Percentiles rank a stretch among this genome's conserved stretches.
Conservation (phyloP, 2,113 vertebrate genomes). For the Chitala chitala region DNA sequence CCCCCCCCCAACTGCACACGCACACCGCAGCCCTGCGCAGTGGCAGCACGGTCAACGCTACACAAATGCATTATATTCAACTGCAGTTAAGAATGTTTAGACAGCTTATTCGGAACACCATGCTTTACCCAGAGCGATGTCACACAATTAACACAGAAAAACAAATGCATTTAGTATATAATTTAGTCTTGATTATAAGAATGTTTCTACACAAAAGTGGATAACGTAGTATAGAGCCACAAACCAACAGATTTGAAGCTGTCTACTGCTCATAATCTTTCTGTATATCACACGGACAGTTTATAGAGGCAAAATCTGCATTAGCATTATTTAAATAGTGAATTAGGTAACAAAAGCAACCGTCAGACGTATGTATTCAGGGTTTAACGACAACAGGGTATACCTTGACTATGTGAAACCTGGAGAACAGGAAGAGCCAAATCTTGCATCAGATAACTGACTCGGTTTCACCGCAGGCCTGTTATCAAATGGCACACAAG, state of each 20-base stretch:
- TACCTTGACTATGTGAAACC: neutral
- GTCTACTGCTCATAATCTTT: neutral
- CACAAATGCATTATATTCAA: too few species aligned
- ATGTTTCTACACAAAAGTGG: too few species aligned
- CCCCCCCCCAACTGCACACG: neutral
- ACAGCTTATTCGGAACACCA: too few species aligned
- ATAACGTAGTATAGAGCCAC: too few species aligned
- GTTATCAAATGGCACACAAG: too few species aligned
- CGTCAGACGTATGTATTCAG: neutral
- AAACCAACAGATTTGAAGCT: neutral
- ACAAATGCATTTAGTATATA: neutral
- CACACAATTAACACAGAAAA: neutral
- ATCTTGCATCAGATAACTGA: too few species aligned
- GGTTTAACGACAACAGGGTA: neutral
- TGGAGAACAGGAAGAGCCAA: neutral
- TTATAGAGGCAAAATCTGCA: neutral
- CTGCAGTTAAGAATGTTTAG: too few species aligned
- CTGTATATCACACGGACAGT: neutral
- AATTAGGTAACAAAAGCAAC: neutral
- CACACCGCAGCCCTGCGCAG: neutral
- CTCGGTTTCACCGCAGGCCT: too few species aligned
- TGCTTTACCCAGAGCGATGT: too few species aligned
- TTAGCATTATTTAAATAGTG: neutral
- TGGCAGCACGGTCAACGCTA: neutral
- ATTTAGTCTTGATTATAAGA: neutral